Evolutionary conservation across 2,888 invertebrate species (phyloP), one percentile per base, ranked within the genome.

Genomic region (Aphodius granarius): DNA sequence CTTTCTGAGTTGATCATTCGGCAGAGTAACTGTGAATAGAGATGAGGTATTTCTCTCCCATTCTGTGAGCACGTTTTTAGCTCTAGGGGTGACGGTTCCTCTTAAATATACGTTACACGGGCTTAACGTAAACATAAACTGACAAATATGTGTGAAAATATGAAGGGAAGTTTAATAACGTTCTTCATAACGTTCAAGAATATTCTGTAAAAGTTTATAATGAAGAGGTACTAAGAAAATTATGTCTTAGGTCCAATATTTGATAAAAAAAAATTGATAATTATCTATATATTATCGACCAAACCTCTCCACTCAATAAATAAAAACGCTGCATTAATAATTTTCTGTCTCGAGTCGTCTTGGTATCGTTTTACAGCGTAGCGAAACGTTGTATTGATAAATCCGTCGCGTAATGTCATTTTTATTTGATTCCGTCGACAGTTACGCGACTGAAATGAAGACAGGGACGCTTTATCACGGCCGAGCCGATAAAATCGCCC

Each of bases 341-440:
- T n/a, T n/a, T n/a, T n/a, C n/a, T n/a, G n/a, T n/a, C n/a, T 43
- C 43, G 43, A 9, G 9, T 43, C 43, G 43, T 43, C 13, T 43
- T 43, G 9, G 43, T 43, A 43, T 43, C 43, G 43, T 43, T 43
- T 43, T 43, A 43, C 43, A 43, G 6, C 43, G 43, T 9, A 43
- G 43, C 43, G 43, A 43, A 43, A 43, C 43, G n/a, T 19, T 73
- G 68, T 70, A 66, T 62, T 72, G 75, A 63, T 72, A 75, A 75
- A 75, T 75, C 65, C 63, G 75, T 66, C 71, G 65, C 72, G 43
- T 75, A 72, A 71, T 72, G 75, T 75, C 75, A 75, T 72, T 75
- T 75, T 75, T 75, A 75, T 72, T 65, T 72, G 75, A 66, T 75
- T 75, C 62, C 75, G 75, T 75, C 43, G 43, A 43, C 43, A 43